phyloP scores from a whole-genome alignment of 2,797 vertebrate species.

The Anableps anableps region DNA sequence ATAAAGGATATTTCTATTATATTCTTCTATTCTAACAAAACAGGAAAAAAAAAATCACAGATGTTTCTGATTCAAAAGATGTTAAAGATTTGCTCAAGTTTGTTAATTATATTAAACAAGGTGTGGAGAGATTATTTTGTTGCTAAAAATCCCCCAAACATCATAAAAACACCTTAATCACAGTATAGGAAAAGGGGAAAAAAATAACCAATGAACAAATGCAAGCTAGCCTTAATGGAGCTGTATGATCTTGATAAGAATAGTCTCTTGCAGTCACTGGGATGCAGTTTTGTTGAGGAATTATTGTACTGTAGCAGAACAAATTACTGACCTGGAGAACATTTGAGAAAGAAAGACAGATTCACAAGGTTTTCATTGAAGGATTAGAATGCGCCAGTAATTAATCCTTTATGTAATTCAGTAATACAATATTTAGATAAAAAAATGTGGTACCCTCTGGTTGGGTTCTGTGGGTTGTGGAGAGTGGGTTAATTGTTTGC shows the following conservation, averaged over 20 bases:
- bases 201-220: neutral
- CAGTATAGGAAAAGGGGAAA: neutral
- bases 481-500: neutral
- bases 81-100: too few species aligned
- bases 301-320: neutral
- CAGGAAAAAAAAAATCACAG: neutral
- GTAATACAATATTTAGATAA: neutral
- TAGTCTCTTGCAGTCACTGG: neutral
- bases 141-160: conserved; percentile 8
- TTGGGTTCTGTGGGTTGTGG: neutral
- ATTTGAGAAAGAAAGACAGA: neutral
- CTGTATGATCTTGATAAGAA: neutral
- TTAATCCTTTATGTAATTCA: neutral
- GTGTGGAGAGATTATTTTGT: too few species aligned
- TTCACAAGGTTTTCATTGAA: neutral
- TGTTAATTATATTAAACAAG: too few species aligned
- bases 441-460: neutral
- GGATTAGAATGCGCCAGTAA: neutral
- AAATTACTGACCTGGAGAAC: neutral
- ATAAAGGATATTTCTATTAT: too few species aligned
- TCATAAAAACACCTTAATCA: neutral
- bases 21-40: too few species aligned
- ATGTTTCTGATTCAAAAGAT: neutral
- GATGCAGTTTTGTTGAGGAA: neutral
- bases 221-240: neutral